Evolutionary conservation across 2,797 vertebrate species (phyloP), one percentile per base, ranked within the genome.

Genomic region (Channa striata): DNA sequence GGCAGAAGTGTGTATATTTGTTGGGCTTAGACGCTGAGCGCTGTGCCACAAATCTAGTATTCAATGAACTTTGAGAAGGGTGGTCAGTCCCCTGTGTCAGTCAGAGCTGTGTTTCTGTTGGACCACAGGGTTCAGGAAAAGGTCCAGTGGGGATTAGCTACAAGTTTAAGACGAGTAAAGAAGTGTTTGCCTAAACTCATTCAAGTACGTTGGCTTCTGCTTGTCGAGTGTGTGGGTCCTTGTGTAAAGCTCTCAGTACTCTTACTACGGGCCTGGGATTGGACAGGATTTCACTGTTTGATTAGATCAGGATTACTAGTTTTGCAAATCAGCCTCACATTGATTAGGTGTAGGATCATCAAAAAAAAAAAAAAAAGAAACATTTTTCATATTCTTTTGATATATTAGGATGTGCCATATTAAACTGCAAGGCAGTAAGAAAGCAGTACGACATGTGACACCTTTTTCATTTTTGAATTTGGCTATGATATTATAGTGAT

Each of bases 1-100:
- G 21, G 43, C 53, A 16, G 14, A 5, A 23, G 8, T 12, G 14
- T 37, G 20, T 49, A 39, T 62, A 8, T 68, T 43, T 66, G 19
- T 16, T 43, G 9, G 23, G 6, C 8, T 30, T 30, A 46, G 64
- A 64, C 56, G 62, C 59, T 59, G 57, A 74, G 63, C 49, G 46
- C 37, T 25, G 34, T 51, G 48, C 59, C 74, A 65, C 48, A 48
- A 60, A 61, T 71, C 65, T 68, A 68, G 56, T 59, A 74, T 87
- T 83, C 67, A 85, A 77, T 88, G 87, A 83, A 82, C 64, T 77
- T 73, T 64, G 49, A 59, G 50, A 66, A 74, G 42, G 21, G 73
- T 50, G 57, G 56, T 77, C 71, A 73, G 46, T 73, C 80, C 65
- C 67, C 56, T 49, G 72, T 78, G 66, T 72, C 63, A 53, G 71